Evolutionary conservation across 1,140 invertebrate species (phyloP), one percentile per base, ranked within the genome.

Genomic region (Ceratitis capitata): DNA sequence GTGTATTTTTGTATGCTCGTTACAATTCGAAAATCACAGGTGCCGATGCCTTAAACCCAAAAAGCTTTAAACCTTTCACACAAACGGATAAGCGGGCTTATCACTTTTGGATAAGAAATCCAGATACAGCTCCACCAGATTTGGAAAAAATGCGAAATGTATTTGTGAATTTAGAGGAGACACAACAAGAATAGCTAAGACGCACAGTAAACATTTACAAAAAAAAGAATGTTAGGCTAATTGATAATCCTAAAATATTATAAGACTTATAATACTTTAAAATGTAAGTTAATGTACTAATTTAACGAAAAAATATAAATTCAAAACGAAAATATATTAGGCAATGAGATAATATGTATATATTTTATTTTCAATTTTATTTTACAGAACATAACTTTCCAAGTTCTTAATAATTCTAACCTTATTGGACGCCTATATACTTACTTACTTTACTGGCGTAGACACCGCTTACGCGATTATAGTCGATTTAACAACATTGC

Each of bases 21-120:
- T 91, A 90, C 86, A 91, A 91, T 85, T 91, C 90, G 61, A 91
- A 91, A 86, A 84, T 91, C 84, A 88, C 89, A 61, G 89, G 90
- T 61, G 89, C 91, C 19, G 90, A 89, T 69, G 89, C 88, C 16
- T 88, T 91, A 49, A 90, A 91, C 88, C 89, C 90, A 29, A 90
- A 89, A 56, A 90, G 89, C 84, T 91, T 90, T 39, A 91, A 91
- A 82, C 90, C 90, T 19, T 86, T 91, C 29, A 91, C 90, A 53
- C 89, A 88, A 51, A 91, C 90, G 83, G 90, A 91, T n/a, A 91
- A 91, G 69, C 89, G 91, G 83, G 90, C 90, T 32, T 91, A 91
- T 26, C 89, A 87, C 12, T 89, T 91, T 87, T 91, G 90, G 90
- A 91, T 91, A 85, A 87, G 89, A 16, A 91, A 91, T 85, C 89